These are phyloP conservation scores for Cephus spinipes DNA, from an alignment of 2,888 invertebrate genomes.

Conservation along the genomic window DNA sequence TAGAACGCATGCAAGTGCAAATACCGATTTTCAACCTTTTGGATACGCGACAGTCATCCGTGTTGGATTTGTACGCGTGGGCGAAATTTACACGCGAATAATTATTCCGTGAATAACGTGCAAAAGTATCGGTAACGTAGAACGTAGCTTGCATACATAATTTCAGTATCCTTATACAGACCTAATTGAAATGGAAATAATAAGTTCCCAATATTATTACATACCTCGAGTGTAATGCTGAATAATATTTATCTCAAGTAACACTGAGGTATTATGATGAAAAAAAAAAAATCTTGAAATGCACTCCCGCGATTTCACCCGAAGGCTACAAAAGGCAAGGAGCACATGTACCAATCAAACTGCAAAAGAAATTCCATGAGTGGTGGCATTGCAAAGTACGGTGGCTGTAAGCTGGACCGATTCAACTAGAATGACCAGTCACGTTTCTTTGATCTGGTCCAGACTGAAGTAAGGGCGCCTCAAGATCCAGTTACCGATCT, in stretches of 20 bases:
- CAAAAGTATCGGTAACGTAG: constrained; percentile 20
- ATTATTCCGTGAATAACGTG: constrained; percentile 33
- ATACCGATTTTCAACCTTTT: constrained; percentile 29
- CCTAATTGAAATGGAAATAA: neutral
- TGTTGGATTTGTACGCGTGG: constrained; percentile 26
- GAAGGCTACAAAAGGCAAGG: neutral
- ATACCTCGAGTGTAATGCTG: neutral
- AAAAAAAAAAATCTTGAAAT: no score
- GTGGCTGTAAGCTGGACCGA: neutral
- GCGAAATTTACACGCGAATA: constrained; percentile 36
- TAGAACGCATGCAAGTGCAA: constrained; percentile 16
- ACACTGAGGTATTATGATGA: no score
- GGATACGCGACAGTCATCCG: neutral
- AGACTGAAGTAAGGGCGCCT: constrained; percentile 10
- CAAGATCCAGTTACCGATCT: constrained; percentile 16
- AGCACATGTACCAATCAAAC: neutral
- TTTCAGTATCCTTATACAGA: neutral
- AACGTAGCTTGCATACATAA: neutral
- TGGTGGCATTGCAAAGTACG: neutral
- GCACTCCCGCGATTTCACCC: no score
- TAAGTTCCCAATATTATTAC: neutral
- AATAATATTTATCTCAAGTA: neutral
- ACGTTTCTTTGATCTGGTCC: neutral
- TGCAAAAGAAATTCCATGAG: neutral
- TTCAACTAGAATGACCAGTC: neutral